Evolutionary conservation across 2,113 vertebrate species (phyloP).

Genomic region (Ovis canadensis): DNA sequence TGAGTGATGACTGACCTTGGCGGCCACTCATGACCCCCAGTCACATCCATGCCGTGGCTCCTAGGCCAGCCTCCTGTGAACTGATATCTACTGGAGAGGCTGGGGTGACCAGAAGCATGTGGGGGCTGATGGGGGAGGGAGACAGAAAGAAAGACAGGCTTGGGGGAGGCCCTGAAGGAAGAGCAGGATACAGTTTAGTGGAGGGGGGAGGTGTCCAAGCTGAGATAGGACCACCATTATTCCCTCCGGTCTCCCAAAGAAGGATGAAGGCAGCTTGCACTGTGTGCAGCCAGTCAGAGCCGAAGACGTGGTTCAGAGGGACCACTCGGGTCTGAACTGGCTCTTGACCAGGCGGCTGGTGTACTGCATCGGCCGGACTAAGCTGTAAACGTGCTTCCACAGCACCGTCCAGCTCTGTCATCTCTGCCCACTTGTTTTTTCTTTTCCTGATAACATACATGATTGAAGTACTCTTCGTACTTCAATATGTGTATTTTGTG

Average conservation of each 20-base stretch:
- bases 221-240: accelerated
- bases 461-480: background rate
- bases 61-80: background rate
- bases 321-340: accelerated
- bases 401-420: background rate
- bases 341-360: background rate
- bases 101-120: background rate
- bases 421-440: background rate
- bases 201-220: background rate
- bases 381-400: background rate
- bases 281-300: background rate
- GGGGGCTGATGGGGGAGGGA: too few relatives aligned
- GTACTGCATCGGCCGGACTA: accelerated
- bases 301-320: background rate
- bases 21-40: background rate
- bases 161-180: background rate
- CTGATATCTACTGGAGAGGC: background rate
- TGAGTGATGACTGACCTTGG: too few relatives aligned
- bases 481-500: background rate
- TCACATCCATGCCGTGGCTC: background rate
- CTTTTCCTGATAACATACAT: background rate
- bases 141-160: background rate
- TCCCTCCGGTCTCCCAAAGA: too few relatives aligned
- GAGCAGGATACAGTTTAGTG: background rate
- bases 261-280: background rate